Base-by-base conservation (phyloP, 2,888 invertebrate species). In the Tanytarsus gracilentus region DNA sequence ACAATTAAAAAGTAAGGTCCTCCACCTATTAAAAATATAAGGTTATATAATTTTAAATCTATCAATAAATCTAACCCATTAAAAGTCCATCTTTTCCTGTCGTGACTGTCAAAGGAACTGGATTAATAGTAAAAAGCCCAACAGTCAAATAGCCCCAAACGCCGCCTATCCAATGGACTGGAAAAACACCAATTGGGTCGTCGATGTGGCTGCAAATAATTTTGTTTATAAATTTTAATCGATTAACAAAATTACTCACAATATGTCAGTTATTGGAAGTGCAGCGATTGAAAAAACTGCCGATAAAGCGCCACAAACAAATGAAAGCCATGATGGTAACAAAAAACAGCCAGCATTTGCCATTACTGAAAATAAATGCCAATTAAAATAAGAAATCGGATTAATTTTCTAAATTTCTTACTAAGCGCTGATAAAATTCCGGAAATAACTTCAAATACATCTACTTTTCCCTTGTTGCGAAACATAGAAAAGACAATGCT, bases 141-240 rank as follows among this genome's bases (percentile, higher is more conserved):
- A 91, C 88, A 0, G 89, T 86, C 11, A 91, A 61, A 25, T 91
- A 83, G 11, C 91, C 82, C 82, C 82, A 82, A 36, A 82, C 71
- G 0, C 82, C 82, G 48, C 79, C 77, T 29, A 79, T 75, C 67
- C 88, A 88, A 68, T 89, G 90, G 1, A 89, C 88, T 0, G 89
- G 80, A 1, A 86, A 81, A 0, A 91, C 91, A 0, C 89, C 88
- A 0, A 92, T 90, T 0, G 91, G 91, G 71, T 92, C 91, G 66
- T 91, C 91, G 1, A 56, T 56, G 3, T 23, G 11, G 2, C 56
- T 56, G 25, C 14, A 11, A 40, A n/a, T n/a, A n/a, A 48, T 4
- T 23, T 23, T 16, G 16, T 21, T 4, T 6, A 9, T 29, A 6
- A 48, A 14, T 23, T 21, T 7, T 3, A 21, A 18, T 7, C 40